Evolutionary conservation across 2,797 vertebrate genomes (phyloP).

Genomic region (Cygnus olor): DNA sequence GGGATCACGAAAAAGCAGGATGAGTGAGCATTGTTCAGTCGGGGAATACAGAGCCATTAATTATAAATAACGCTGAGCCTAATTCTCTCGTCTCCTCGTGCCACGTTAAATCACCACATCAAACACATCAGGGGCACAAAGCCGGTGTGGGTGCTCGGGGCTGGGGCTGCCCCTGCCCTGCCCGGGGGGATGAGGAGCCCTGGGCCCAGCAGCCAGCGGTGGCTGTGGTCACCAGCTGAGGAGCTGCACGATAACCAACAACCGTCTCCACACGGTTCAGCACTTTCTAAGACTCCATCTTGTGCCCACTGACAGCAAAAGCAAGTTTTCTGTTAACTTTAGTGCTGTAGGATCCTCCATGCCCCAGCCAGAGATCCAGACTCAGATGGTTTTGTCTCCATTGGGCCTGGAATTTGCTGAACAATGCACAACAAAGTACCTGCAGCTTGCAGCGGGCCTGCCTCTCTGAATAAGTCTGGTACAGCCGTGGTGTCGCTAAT

Average conservation of each 20-base stretch:
- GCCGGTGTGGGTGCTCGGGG: neutral
- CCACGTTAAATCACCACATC: accelerated
- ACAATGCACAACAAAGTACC: neutral
- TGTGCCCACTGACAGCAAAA: neutral
- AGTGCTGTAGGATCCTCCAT: accelerated
- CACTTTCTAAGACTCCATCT: neutral
- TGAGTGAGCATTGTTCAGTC: neutral
- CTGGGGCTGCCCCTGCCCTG: neutral
- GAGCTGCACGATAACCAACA: accelerated
- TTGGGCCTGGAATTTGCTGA: neutral
- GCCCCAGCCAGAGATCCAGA: accelerated
- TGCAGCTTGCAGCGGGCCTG: neutral
- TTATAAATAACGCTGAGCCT: accelerated
- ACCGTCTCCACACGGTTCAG: accelerated
- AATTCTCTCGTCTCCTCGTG: accelerated
- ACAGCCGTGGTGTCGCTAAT: accelerated
- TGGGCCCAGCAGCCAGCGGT: too few species aligned
- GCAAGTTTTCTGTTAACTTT: neutral
- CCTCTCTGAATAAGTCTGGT: neutral
- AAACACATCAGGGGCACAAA: accelerated
- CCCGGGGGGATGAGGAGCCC: neutral
- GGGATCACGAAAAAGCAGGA: neutral
- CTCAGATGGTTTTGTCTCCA: accelerated
- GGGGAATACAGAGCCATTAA: accelerated
- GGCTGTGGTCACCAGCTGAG: neutral